phyloP scores from a whole-genome alignment of 2,797 vertebrate species.

The Crypturellus tataupa region DNA sequence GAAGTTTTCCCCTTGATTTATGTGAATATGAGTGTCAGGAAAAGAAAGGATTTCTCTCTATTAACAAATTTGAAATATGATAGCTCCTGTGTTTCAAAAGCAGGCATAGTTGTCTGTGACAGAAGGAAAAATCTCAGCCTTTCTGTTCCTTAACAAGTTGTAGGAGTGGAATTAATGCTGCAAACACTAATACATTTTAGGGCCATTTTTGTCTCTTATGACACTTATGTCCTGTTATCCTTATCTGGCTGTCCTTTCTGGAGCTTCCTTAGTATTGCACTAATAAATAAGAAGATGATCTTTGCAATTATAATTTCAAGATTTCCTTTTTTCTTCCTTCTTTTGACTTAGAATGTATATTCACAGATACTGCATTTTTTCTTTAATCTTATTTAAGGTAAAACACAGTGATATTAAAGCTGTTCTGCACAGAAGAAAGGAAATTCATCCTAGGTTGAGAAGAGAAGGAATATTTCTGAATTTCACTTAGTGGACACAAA shows the following conservation, averaged over 20 bases:
- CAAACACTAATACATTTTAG: neutral
- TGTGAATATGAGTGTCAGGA: conserved; percentile 8
- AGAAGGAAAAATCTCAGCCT: neutral
- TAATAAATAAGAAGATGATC: neutral
- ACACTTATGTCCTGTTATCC: neutral
- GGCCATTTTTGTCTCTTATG: neutral
- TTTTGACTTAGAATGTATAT: neutral
- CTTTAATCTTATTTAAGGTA: neutral
- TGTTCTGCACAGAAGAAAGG: neutral
- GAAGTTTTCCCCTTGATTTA: neutral
- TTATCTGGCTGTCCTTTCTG: neutral
- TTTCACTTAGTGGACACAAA: neutral
- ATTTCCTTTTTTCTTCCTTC: neutral
- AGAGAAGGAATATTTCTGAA: neutral
- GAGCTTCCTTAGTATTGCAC: neutral
- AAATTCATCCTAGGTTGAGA: rapidly evolving
- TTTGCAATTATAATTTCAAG: neutral
- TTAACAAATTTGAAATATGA: conserved; percentile 4
- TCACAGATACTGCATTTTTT: neutral
- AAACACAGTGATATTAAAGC: neutral
- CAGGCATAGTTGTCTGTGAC: neutral
- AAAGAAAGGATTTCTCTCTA: neutral
- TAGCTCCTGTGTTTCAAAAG: neutral
- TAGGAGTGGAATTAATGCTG: neutral
- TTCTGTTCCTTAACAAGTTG: neutral